Percentiles rank a stretch among this genome's conserved stretches.
These are phyloP conservation scores for Galemys pyrenaicus DNA, from an alignment of 2,113 vertebrate genomes.

Conservation along the genomic window DNA sequence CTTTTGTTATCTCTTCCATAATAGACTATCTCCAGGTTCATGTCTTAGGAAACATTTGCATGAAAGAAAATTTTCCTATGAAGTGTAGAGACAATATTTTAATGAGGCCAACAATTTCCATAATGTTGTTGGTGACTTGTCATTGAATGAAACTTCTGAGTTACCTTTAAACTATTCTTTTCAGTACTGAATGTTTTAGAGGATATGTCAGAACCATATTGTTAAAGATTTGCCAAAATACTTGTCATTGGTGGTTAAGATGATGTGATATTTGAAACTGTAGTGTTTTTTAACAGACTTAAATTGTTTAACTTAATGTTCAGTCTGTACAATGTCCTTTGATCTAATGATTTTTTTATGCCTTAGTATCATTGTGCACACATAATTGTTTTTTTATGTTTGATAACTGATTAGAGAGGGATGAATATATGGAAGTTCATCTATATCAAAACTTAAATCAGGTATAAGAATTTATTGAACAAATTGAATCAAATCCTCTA, in stretches of 20 bases:
- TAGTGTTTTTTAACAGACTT: background rate
- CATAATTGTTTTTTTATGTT: background rate
- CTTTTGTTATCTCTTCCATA: background rate
- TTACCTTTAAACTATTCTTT: background rate
- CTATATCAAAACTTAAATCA: background rate
- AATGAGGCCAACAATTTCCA: background rate
- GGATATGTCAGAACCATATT: background rate
- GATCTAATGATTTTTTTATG: background rate
- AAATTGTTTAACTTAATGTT: background rate
- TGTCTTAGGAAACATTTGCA: background rate
- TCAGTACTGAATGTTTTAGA: background rate
- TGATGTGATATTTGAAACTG: background rate
- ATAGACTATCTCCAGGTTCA: background rate
- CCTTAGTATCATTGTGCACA: background rate
- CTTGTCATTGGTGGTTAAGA: conserved; percentile 17
- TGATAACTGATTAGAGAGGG: background rate
- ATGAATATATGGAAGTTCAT: background rate
- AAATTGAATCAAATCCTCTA: conserved; percentile 55
- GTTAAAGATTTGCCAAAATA: conserved; percentile 26
- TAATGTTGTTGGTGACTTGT: background rate
- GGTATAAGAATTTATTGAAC: background rate
- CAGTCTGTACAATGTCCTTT: background rate
- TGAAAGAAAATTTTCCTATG: background rate
- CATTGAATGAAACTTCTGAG: background rate
- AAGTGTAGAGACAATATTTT: background rate